Base-by-base conservation (phyloP, 2,888 invertebrate species). In the Pogonocherus hispidulus region DNA sequence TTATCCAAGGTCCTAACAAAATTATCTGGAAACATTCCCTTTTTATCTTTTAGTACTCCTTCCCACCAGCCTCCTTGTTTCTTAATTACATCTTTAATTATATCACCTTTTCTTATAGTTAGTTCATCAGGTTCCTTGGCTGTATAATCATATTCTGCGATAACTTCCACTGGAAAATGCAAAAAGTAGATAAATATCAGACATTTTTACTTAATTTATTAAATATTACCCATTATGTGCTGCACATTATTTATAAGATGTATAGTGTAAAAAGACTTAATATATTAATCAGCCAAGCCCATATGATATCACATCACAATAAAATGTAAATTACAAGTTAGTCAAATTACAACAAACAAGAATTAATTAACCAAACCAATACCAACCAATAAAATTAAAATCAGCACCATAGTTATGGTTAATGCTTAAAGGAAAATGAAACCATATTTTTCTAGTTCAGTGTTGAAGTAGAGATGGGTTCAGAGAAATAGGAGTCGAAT, bases 21-120 rank as follows among this genome's bases (percentile, higher is more conserved):
- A 86, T 96, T 97, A 84, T 97, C 96, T 2, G 97, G 97, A 86
- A 97, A 97, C 90, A 97, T 91, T 79, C 97, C 97, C 70, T 90
- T 90, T 80, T 92, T 91, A 67, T 95, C 94, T 77, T 89, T 87
- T 63, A 96, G 86, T 68, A 92, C 92, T n/a, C 97, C 97, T 84
- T 94, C 91, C 94, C 94, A 96, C 96, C 97, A 97, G 69, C 96
- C 96, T 64, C 94, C 95, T 23, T 91, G 89, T 79, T 92, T 89
- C 77, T 91, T 89, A 79, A 91, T 90, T 60, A 96, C 94, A 82
- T 94, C 93, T 74, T 91, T 91, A 79, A 97, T 91, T 71, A 95
- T 88, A 85, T 96, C 95, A 66, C 96, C 96, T 79, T 93, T 93
- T 75, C 90, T 89, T 74, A 97, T 89, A 49, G 93, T 91, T 82